A percentile compares a stretch with the other conserved stretches of the same genome.
phyloP scores from a whole-genome alignment of 2,888 invertebrate species.

The Caprella mutica region DNA sequence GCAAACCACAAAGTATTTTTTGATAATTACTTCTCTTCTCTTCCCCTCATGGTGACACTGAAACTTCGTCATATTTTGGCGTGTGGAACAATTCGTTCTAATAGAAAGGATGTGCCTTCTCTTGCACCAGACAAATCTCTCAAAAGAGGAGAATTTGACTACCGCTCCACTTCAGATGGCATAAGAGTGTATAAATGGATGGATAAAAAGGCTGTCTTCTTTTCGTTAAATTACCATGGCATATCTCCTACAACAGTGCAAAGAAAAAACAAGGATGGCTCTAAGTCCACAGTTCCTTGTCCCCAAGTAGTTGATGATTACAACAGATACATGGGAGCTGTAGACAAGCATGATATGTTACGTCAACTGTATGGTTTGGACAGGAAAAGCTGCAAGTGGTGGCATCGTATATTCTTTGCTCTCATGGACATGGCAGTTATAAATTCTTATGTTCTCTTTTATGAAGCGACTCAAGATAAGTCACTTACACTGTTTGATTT shows the following conservation, averaged over 20 bases:
- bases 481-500: background rate
- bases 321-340: slow-evolving; percentile 37
- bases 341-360: slow-evolving; percentile 38
- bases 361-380: slow-evolving; percentile 36
- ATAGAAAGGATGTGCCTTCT: slow-evolving; percentile 31
- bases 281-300: slow-evolving; percentile 32
- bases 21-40: slow-evolving; percentile 37
- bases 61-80: slow-evolving; percentile 28
- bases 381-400: slow-evolving; percentile 38
- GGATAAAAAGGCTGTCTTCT: slow-evolving; percentile 35
- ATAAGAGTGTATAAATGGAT: slow-evolving; percentile 35
- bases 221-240: slow-evolving; percentile 36
- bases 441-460: slow-evolving; percentile 25
- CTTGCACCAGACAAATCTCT: slow-evolving; percentile 29
- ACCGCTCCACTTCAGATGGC: slow-evolving; percentile 24
- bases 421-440: slow-evolving; percentile 36
- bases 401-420: slow-evolving; percentile 36
- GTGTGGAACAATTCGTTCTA: slow-evolving; percentile 34
- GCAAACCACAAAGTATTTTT: slow-evolving; percentile 36
- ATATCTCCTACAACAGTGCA: slow-evolving; percentile 21
- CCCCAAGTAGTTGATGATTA: slow-evolving; percentile 36
- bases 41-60: slow-evolving; percentile 33
- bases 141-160: slow-evolving; percentile 35
- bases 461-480: background rate
- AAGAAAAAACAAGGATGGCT: slow-evolving; percentile 33